phyloP scores from a whole-genome alignment of 2,888 invertebrate genomes.

The Dryococelus australis region DNA sequence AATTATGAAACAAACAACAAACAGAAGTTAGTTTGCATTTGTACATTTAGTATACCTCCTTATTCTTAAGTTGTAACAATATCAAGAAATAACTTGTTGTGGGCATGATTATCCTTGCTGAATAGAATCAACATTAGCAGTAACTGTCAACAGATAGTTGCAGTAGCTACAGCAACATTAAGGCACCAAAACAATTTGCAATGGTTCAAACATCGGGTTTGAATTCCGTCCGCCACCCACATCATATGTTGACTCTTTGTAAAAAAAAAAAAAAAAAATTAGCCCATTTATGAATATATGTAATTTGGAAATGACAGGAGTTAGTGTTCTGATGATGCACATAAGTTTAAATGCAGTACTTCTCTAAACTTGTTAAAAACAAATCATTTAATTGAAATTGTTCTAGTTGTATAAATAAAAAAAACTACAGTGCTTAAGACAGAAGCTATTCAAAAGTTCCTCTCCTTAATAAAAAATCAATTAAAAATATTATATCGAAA shows the following conservation, averaged over 20 bases:
- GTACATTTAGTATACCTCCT: background rate
- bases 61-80: background rate
- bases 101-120: background rate
- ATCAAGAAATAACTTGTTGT: background rate
- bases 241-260: background rate
- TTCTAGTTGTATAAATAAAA: too few species aligned
- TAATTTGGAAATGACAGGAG: background rate
- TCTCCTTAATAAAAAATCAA: too few species aligned
- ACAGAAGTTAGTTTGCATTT: background rate
- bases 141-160: background rate
- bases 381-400: too few species aligned
- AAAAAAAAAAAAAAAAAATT: too few species aligned
- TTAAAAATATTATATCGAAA: too few species aligned
- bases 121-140: background rate
- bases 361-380: too few species aligned
- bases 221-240: slow-evolving; percentile 36
- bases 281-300: background rate
- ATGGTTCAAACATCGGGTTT: slow-evolving; percentile 37
- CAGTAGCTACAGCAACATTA: background rate
- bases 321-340: background rate
- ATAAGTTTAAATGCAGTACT: background rate
- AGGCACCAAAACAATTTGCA: background rate
- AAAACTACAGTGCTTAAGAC: too few species aligned
- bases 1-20: background rate
- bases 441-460: too few species aligned